Percentiles rank a stretch among this genome's conserved stretches.
Conservation (phyloP, 2,113 vertebrate species). For the Nycticryphes semicollaris region DNA sequence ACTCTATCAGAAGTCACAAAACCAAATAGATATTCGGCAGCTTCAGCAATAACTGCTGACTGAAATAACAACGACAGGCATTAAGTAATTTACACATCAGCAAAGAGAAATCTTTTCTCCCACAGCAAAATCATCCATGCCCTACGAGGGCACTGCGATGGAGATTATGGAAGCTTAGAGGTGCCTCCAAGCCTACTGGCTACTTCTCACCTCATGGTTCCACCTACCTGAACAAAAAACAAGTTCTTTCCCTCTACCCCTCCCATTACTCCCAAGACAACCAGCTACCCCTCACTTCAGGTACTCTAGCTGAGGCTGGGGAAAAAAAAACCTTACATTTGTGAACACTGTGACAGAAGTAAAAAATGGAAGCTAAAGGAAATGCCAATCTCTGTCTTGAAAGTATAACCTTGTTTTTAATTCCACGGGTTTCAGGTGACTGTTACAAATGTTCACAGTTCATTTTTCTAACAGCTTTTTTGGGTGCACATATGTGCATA, state of each 20-base stretch:
- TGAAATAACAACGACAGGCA: background rate
- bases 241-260: background rate
- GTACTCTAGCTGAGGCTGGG: background rate
- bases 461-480: background rate
- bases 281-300: background rate
- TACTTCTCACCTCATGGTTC: background rate
- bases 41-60: background rate
- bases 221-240: background rate
- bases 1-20: background rate
- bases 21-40: background rate
- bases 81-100: background rate
- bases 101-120: background rate
- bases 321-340: background rate
- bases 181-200: background rate
- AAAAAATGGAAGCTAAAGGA: background rate
- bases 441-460: background rate
- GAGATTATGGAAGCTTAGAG: fast-evolving
- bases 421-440: background rate
- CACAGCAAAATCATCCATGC: background rate
- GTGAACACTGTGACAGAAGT: background rate
- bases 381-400: background rate
- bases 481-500: background rate
- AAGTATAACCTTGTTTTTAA: background rate
- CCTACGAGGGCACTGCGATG: background rate
- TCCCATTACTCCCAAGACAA: background rate